Evolutionary conservation across 2,888 invertebrate species (phyloP), one percentile per base, ranked within the genome.

Genomic region (Anoplius nigerrimus): DNA sequence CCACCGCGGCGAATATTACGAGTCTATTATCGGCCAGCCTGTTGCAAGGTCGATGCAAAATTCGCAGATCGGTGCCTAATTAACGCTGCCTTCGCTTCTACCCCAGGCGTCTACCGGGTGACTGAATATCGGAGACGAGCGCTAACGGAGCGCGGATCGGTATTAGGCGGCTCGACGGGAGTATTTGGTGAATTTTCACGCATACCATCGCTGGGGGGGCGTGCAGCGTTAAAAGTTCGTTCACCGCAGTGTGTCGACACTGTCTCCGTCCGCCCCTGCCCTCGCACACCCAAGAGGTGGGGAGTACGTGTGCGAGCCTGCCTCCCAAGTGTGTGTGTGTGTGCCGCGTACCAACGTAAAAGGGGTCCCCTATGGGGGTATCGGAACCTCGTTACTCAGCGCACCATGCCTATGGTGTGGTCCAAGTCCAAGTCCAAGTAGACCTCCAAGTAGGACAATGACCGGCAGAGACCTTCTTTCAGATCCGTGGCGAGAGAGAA

Each of bases 381-480:
- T 83, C 81, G 84, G 70, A 80, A 80, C 79, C 82, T 82, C 82
- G 79, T 82, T 84, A 79, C 78, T 79, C 75, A 75, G 76, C 74
- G 75, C 80, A 78, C 79, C 82, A 79, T 80, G 82, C 81, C 75
- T 79, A 79, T 82, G 78, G 80, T 75, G 81, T 78, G 82, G 76
- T 78, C 80, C 81, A 78, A 81, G 83, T 82, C 82, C 82, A 82
- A 83, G 82, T 83, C 84, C 83, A 84, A 85, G 83, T 82, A 83
- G 82, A 82, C 81, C 79, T 81, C 81, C 82, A 88, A 87, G 88
- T 88, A 80, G 88, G 86, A 87, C 88, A 87, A 88, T 84, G 88
- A 88, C 88, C 88, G 88, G 81, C 80, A 83, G 86, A 87, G 88
- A 88, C 88, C 88, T 88, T 88, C 88, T 88, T 88, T 88, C 85